Conservation (phyloP, 2,113 vertebrate species). For the Pristiophorus japonicus region DNA sequence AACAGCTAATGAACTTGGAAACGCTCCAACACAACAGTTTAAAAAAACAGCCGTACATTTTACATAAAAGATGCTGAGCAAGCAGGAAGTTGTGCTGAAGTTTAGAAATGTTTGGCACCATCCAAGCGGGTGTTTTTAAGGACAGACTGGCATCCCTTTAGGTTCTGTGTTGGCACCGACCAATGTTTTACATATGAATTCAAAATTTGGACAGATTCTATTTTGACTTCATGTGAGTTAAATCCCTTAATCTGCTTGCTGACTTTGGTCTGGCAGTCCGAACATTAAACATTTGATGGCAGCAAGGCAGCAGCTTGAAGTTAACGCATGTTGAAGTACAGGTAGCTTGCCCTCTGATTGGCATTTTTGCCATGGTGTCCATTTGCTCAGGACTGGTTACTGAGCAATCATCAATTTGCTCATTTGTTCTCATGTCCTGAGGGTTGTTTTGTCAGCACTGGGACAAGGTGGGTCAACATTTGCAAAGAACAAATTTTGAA, state of each 20-base stretch:
- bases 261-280: background rate
- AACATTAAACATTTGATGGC: background rate
- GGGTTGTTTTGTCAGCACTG: background rate
- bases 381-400: background rate
- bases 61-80: background rate
- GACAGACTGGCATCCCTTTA: background rate
- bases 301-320: background rate
- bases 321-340: background rate
- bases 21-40: background rate
- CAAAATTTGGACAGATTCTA: background rate
- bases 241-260: background rate
- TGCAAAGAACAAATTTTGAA: background rate
- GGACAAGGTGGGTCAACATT: background rate
- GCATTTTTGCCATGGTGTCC: background rate
- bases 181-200: background rate
- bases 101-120: background rate
- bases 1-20: constrained; percentile 31
- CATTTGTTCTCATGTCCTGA: background rate
- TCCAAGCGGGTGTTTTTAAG: background rate
- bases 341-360: background rate
- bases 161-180: background rate
- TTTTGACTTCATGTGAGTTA: background rate
- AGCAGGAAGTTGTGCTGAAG: background rate
- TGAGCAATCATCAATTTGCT: background rate
- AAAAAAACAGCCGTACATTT: background rate